phyloP scores from a whole-genome alignment of 2,113 vertebrate genomes.

The Petrocephalus microphthalmus region DNA sequence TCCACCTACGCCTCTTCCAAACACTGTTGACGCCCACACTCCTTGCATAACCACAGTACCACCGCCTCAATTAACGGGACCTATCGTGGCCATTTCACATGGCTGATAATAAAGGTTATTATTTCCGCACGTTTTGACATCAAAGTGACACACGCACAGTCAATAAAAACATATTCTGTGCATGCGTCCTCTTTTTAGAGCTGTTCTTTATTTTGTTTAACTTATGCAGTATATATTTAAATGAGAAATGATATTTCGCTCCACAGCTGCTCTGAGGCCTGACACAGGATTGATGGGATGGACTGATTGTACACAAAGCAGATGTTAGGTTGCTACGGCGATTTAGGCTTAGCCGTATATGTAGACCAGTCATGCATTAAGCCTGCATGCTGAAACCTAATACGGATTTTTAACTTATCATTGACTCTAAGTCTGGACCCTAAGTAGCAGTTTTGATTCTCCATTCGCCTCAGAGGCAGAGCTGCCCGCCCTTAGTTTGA shows the following conservation, averaged over 20 bases:
- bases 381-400: not conserved
- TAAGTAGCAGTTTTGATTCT: not conserved
- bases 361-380: not conserved
- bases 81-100: not conserved
- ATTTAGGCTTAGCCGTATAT: not conserved
- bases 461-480: not conserved
- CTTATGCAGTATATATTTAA: not conserved
- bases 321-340: not conserved
- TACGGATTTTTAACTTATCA: not conserved
- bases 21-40: not conserved
- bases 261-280: not conserved
- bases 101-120: not conserved
- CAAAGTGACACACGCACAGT: not conserved
- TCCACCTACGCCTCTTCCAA: not conserved
- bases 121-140: not conserved
- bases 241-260: not conserved
- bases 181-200: not conserved
- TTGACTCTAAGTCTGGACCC: not conserved
- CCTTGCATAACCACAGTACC: not conserved
- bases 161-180: not conserved
- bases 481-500: not conserved
- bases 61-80: not conserved
- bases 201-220: not conserved
- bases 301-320: not conserved
- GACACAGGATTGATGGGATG: not conserved